Evolutionary conservation across 2,797 vertebrate genomes (phyloP).

Genomic region (Amblyopsis hoosieri): DNA sequence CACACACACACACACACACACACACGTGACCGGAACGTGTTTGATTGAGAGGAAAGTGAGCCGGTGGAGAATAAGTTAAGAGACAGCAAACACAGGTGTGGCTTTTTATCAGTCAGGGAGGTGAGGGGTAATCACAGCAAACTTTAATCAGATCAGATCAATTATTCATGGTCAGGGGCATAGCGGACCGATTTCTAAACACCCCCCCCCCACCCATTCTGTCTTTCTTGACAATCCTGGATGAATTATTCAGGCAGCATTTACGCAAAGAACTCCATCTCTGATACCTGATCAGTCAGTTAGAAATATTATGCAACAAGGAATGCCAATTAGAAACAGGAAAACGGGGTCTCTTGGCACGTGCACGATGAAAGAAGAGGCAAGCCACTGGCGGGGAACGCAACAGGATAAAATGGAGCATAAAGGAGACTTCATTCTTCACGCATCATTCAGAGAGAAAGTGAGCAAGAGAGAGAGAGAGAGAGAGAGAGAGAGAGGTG

Average conservation of each 20-base stretch:
- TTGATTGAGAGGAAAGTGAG: slow-evolving; percentile 43
- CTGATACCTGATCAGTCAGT: slow-evolving; percentile 81
- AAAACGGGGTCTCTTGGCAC: slow-evolving; percentile 59
- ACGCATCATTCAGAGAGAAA: too few species aligned
- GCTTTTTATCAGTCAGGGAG: slow-evolving; percentile 74
- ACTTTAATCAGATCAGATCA: slow-evolving; percentile 86
- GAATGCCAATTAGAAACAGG: slow-evolving; percentile 76
- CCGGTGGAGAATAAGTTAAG: slow-evolving; percentile 61
- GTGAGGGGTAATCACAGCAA: slow-evolving; percentile 82
- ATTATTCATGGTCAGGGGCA: slow-evolving; percentile 86
- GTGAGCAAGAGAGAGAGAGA: too few species aligned
- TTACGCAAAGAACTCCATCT: slow-evolving; percentile 84
- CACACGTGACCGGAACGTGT: slow-evolving; percentile 42
- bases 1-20: neutral
- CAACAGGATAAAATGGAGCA: slow-evolving; percentile 1
- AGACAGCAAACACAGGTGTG: slow-evolving; percentile 80
- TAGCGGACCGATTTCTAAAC: slow-evolving; percentile 78
- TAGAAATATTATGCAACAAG: slow-evolving; percentile 80
- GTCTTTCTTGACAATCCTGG: slow-evolving; percentile 69
- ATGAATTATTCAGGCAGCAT: slow-evolving; percentile 84
- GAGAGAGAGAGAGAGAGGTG: too few species aligned
- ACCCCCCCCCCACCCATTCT: slow-evolving; percentile 50
- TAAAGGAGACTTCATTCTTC: slow-evolving; percentile 23
- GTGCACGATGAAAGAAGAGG: slow-evolving; percentile 43
- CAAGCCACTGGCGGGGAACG: slow-evolving; percentile 29